Conservation (phyloP, 2,113 vertebrate species). For the Nothobranchius furzeri region DNA sequence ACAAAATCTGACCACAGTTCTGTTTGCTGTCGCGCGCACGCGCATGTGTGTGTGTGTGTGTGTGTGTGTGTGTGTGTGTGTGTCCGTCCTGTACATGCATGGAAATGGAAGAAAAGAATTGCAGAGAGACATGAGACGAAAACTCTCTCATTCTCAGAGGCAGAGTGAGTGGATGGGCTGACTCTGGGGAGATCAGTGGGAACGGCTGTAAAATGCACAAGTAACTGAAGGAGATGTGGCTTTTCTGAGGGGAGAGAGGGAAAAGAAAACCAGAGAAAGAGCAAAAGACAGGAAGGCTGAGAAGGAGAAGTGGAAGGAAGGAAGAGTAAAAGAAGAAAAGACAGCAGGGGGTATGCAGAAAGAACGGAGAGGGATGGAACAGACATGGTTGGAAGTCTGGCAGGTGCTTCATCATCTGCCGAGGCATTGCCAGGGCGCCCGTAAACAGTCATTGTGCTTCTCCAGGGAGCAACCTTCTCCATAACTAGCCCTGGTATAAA, state of each 20-base stretch:
- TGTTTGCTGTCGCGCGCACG: constrained; percentile 30
- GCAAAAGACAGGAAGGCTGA: constrained; percentile 23
- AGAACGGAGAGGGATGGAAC: constrained; percentile 66
- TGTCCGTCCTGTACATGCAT: constrained; percentile 36
- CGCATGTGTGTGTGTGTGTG: constrained; percentile 32
- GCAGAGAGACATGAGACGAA: constrained; percentile 37
- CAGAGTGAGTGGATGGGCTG: constrained; percentile 52
- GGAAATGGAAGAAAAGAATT: constrained; percentile 14
- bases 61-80: constrained; percentile 31
- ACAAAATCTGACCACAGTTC: constrained; percentile 74
- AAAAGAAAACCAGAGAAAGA: constrained; percentile 30
- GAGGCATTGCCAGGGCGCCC: constrained; percentile 74
- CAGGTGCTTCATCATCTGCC: constrained; percentile 82
- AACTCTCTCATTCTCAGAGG: constrained; percentile 53
- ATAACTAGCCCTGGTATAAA: constrained; percentile 87
- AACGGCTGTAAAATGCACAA: constrained; percentile 60
- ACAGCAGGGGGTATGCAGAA: constrained; percentile 52
- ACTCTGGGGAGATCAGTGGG: constrained; percentile 53
- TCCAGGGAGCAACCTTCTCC: constrained; percentile 83
- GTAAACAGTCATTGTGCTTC: constrained; percentile 82
- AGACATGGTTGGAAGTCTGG: constrained; percentile 64
- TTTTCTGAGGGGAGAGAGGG: constrained; percentile 48
- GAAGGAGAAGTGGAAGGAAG: not conserved
- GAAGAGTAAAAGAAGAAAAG: constrained; percentile 30
- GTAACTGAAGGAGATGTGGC: constrained; percentile 60